Percentiles rank a stretch among this genome's conserved stretches.
These are phyloP conservation scores for Stylophora pistillata DNA, from an alignment of 64 coral and sea anemone species.

Conservation along the genomic window DNA sequence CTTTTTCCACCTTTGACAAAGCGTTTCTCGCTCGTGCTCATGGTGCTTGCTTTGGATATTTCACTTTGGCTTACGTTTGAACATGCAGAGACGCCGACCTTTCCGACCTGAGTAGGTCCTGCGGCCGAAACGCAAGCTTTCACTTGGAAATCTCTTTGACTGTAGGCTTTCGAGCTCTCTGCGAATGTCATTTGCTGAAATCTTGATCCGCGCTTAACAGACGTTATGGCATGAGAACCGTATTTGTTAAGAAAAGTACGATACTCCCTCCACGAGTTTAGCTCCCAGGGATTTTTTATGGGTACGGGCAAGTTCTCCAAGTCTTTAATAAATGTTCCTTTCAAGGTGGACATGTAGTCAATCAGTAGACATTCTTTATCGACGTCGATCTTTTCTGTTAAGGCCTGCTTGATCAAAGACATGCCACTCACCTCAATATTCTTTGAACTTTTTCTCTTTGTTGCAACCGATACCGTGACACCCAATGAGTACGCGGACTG, in stretches of 20 bases:
- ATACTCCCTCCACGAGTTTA: slow-evolving; percentile 53
- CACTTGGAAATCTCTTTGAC: slow-evolving; percentile 40
- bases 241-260: slow-evolving; percentile 31
- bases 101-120: background rate
- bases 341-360: background rate
- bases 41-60: background rate
- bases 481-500: slow-evolving; percentile 24
- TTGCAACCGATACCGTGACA: background rate
- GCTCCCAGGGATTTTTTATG: slow-evolving; percentile 31
- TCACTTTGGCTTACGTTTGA: slow-evolving; percentile 30
- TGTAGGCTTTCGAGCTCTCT: slow-evolving; percentile 12
- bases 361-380: slow-evolving; percentile 18
- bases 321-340: slow-evolving; percentile 23
- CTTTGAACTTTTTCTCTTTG: slow-evolving; percentile 8
- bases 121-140: slow-evolving; percentile 24
- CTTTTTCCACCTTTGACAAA: slow-evolving; percentile 42
- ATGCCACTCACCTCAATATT: no score
- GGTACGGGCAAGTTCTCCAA: slow-evolving; percentile 1
- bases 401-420: no score
- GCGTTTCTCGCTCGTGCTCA: slow-evolving; percentile 12
- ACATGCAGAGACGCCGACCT: slow-evolving; percentile 27
- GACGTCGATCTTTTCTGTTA: slow-evolving; percentile 13
- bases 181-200: slow-evolving; percentile 43
- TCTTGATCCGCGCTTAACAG: slow-evolving; percentile 39
- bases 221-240: slow-evolving; percentile 50